Evolutionary conservation across 1,140 invertebrate species (phyloP), one percentile per base, ranked within the genome.

Genomic region (Lordiphosa mommai): DNA sequence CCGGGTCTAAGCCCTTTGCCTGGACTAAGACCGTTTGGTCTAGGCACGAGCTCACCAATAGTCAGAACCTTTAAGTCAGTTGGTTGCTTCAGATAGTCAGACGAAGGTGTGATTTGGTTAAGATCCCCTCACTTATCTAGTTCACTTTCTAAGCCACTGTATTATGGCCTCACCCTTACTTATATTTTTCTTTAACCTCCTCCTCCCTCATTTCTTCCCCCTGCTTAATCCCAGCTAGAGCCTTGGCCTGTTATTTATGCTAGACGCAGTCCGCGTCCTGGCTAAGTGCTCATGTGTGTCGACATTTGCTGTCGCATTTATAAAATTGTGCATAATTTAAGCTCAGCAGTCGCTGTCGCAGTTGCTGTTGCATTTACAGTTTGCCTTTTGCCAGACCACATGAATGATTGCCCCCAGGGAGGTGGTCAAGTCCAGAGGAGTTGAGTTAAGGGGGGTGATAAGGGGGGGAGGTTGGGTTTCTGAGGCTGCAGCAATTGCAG

Each of bases 261-360:
- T 67, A 46, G 66, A 52, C 64, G 47, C 64, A 67, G 64, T 67
- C 63, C 13, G 56, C 63, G 64, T 67, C 40, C 63, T 23, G 46
- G 55, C 64, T 68, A 69, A 69, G 66, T 69, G 64, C 65, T 69
- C 64, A 61, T 64, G 64, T 56, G 37, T 50, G 61, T 47, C 46
- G 51, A 64, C 61, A 67, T 67, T 57, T 51, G 61, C 44, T 47
- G 52, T 59, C 50, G 53, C 44, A 69, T 69, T 69, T 69, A 69
- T 69, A 69, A 69, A 69, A 69, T 69, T 61, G 64, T 69, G 66
- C 66, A 69, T 69, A 69, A 69, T 68, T 69, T 69, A 69, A 69
- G 61, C 64, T 44, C 61, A 64, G 63, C 58, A 61, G 60, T 65
- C 44, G 61, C 60, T 33, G 63, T 17, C 6, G 32, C 50, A 16